Evolutionary conservation across 1,140 invertebrate genomes (phyloP).

Genomic region (Meloidogyne hapla): DNA sequence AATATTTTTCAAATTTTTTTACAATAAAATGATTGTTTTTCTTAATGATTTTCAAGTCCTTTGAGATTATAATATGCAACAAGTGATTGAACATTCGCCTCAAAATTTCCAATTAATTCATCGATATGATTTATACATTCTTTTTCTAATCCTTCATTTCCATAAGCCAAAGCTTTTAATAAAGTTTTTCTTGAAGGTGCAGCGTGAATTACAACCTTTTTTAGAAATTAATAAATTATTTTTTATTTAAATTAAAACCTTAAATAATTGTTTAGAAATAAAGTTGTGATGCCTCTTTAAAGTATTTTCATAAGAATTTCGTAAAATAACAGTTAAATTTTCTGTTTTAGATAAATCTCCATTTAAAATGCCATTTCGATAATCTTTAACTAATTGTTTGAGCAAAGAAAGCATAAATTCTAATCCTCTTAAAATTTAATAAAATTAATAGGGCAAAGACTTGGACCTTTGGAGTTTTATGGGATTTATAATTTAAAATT

Average conservation of each 20-base stretch:
- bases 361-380: constrained; percentile 20
- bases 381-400: constrained; percentile 39
- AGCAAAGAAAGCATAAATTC: constrained; percentile 53
- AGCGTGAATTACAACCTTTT: constrained; percentile 44
- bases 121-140: constrained; percentile 44
- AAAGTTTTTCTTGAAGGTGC: constrained; percentile 47
- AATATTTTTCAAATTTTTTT: neutral
- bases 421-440: constrained; percentile 35
- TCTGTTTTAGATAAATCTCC: constrained; percentile 32
- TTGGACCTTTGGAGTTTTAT: neutral
- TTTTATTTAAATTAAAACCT: constrained; percentile 36
- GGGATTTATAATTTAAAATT: too few relatives aligned
- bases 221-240: neutral
- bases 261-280: constrained; percentile 50
- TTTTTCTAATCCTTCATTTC: constrained; percentile 47
- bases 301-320: constrained; percentile 43
- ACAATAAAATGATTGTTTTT: constrained; percentile 1
- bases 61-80: constrained; percentile 45
- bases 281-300: constrained; percentile 52
- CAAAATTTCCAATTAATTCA: constrained; percentile 47
- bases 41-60: constrained; percentile 32
- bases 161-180: constrained; percentile 49
- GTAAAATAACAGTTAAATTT: constrained; percentile 32
- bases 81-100: constrained; percentile 40
- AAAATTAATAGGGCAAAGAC: neutral